These are phyloP conservation scores for Ganaspis brasiliensis DNA, from an alignment of 2,888 invertebrate genomes.

Conservation along the genomic window DNA sequence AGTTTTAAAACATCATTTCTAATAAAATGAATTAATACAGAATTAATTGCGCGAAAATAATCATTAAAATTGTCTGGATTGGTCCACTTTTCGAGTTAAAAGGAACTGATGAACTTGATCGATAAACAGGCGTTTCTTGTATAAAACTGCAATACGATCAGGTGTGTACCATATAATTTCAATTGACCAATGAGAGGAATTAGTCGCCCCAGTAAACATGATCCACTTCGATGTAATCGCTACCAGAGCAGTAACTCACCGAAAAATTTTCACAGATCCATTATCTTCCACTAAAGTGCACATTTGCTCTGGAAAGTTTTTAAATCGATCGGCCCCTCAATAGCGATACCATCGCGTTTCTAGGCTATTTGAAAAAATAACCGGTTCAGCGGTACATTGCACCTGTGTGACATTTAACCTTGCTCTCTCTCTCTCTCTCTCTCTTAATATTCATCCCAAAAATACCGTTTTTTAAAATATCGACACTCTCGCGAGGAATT, in stretches of 20 bases:
- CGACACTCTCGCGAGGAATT: background rate
- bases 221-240: constrained; percentile 54
- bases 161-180: constrained; percentile 67
- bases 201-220: constrained; percentile 58
- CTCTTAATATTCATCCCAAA: background rate
- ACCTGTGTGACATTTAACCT: constrained; percentile 35
- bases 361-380: constrained; percentile 17
- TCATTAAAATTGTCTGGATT: background rate
- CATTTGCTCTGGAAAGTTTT: constrained; percentile 19
- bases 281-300: constrained; percentile 36
- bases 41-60: background rate
- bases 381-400: constrained; percentile 3
- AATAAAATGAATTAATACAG: no score
- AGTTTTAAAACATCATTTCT: no score
- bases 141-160: background rate
- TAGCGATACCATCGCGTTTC: constrained; percentile 12
- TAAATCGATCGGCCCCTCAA: constrained; percentile 21
- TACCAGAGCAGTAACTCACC: constrained; percentile 56
- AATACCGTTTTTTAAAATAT: constrained; percentile 8
- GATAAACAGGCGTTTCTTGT: background rate
- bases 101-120: background rate
- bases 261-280: constrained; percentile 24
- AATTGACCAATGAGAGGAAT: constrained; percentile 70
- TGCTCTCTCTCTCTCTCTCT: constrained; percentile 51
- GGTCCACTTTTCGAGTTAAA: background rate